Conservation (phyloP, 2,888 invertebrate species). For the Drosophila acutilabella region DNA sequence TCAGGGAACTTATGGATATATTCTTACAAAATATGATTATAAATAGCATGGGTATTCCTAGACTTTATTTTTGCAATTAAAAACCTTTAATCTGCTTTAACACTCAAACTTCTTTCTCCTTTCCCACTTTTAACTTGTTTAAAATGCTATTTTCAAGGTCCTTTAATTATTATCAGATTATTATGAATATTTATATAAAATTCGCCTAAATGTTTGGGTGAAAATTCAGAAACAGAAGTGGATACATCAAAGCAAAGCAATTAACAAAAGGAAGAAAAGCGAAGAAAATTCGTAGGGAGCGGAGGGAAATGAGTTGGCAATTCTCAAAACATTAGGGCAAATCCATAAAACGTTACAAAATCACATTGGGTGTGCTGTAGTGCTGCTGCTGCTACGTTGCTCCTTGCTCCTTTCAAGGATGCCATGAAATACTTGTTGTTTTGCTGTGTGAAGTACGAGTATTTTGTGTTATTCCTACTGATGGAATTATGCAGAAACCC, state of each 20-base stretch:
- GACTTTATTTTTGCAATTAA: background rate
- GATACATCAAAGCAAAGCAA: slow-evolving; percentile 44
- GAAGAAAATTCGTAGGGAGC: background rate
- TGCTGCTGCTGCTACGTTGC: background rate
- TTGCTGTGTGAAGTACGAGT: slow-evolving; percentile 51
- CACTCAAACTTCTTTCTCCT: too few species aligned
- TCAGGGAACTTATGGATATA: background rate
- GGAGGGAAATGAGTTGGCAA: background rate
- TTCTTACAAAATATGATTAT: background rate
- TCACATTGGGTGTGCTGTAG: slow-evolving; percentile 16
- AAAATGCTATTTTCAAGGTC: background rate
- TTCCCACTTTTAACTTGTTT: background rate
- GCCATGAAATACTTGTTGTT: slow-evolving; percentile 42
- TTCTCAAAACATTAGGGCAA: slow-evolving; percentile 35
- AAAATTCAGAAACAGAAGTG: slow-evolving; percentile 55
- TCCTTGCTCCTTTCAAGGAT: slow-evolving; percentile 50
- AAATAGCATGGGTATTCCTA: background rate
- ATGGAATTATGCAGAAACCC: slow-evolving; percentile 56
- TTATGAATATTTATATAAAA: background rate
- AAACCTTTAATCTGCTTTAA: too few species aligned
- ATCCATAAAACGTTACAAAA: slow-evolving; percentile 20
- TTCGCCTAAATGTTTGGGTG: background rate
- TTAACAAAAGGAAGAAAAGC: slow-evolving; percentile 19
- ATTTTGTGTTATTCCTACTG: slow-evolving; percentile 45
- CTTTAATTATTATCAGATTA: background rate